phyloP scores from a whole-genome alignment of 2,113 vertebrate species.

The Melospiza melodia region DNA sequence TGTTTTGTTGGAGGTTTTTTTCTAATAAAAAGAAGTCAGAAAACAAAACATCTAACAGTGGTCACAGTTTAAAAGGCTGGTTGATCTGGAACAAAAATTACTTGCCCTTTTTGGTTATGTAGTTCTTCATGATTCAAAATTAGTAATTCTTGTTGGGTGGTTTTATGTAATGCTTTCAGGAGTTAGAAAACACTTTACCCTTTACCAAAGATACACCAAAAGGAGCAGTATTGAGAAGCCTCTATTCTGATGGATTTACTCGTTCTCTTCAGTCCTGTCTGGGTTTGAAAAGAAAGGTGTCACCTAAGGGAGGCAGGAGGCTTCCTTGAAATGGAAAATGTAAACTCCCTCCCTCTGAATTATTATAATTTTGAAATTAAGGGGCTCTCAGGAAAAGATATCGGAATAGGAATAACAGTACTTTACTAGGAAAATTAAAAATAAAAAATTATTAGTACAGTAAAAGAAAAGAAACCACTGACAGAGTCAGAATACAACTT shows the following conservation, averaged over 20 bases:
- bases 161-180: neutral
- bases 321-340: neutral
- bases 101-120: neutral
- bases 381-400: neutral
- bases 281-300: neutral
- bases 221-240: neutral
- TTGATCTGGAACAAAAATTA: neutral
- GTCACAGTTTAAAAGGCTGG: neutral
- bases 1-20: neutral
- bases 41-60: neutral
- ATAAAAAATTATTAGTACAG: neutral
- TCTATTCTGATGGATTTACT: neutral
- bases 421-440: neutral
- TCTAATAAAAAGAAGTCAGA: neutral
- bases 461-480: neutral
- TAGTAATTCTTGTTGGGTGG: neutral
- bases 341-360: neutral
- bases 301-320: neutral
- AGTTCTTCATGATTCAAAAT: neutral
- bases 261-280: neutral
- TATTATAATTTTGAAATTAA: neutral
- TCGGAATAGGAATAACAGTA: neutral
- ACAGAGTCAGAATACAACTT: neutral
- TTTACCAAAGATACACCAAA: neutral
- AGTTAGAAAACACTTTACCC: neutral